Evolutionary conservation across 2,113 vertebrate genomes (phyloP), one percentile per base, ranked within the genome.

Genomic region (Carollia perspicillata): DNA sequence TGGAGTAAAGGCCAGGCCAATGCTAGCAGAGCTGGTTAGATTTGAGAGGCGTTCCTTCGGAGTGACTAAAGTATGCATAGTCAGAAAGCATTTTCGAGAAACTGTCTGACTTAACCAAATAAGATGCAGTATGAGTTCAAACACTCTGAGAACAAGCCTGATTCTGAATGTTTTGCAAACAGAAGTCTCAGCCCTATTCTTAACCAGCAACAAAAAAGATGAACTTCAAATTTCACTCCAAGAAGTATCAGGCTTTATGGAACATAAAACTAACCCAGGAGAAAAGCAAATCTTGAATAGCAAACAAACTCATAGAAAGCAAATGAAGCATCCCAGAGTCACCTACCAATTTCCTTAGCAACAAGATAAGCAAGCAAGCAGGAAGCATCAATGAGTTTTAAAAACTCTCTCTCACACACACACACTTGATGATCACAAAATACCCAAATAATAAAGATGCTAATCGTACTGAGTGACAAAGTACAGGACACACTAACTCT

Each of bases 331-430:
- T 18, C n/a, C 8, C 11, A 30, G 30, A 63, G 10, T 37, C 33
- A 3, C 44, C 69, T 92, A 93, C 55, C 22, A 33, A 71, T 84
- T 93, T 95, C 77, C 72, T 63, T 95, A 37, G 51, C 74, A 94
- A 93, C 74, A 23, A 95, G 40, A 75, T 58, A 74, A 96, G 9
- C 28, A 72, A 77, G n/a, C 12, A 72, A 77, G 28, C 8, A 71
- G 78, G 58, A 84, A 49, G 66, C 10, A 35, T 53, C 75, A 23
- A 10, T 30, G 47, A 92, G 23, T 75, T 91, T 66, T 63, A 63
- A 23, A 83, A 89, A 66, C 69, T 58, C 14, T 4, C 33, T 30
- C 55, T 49, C 18, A 28, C 51, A 69, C 4, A 58, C 16, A 69
- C 4, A 58, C 16, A 79, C 8, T 65, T 55, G 33, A 86, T 18